Conservation (phyloP, 2,113 vertebrate genomes). For the Myrmophylax atrothorax region DNA sequence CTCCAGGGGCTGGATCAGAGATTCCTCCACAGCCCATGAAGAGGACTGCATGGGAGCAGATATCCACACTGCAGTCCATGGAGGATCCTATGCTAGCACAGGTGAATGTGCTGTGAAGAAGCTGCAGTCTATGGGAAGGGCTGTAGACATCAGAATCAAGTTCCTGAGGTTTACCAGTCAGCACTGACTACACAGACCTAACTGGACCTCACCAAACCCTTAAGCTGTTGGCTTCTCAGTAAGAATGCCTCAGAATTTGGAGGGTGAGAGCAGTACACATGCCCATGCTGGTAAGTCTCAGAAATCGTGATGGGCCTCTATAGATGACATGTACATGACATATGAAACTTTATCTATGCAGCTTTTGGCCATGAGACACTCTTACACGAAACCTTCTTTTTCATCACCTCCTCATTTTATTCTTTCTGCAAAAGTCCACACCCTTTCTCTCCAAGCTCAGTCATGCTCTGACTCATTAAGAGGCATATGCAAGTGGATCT, state of each 20-base stretch:
- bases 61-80: neutral
- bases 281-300: neutral
- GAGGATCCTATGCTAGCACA: neutral
- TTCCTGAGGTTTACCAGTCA: neutral
- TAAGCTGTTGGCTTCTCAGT: neutral
- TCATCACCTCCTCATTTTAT: neutral
- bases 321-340: accelerated
- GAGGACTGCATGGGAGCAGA: accelerated
- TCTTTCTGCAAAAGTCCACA: neutral
- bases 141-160: neutral
- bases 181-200: neutral
- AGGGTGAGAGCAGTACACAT: neutral
- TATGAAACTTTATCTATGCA: neutral
- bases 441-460: neutral
- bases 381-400: neutral
- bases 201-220: neutral
- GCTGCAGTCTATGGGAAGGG: neutral
- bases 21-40: neutral
- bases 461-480: neutral
- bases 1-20: neutral
- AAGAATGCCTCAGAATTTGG: neutral
- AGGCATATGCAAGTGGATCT: neutral
- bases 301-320: neutral
- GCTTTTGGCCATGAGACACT: neutral
- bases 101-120: neutral